Conservation (phyloP, 2,797 vertebrate species). For the Falco columbarius region DNA sequence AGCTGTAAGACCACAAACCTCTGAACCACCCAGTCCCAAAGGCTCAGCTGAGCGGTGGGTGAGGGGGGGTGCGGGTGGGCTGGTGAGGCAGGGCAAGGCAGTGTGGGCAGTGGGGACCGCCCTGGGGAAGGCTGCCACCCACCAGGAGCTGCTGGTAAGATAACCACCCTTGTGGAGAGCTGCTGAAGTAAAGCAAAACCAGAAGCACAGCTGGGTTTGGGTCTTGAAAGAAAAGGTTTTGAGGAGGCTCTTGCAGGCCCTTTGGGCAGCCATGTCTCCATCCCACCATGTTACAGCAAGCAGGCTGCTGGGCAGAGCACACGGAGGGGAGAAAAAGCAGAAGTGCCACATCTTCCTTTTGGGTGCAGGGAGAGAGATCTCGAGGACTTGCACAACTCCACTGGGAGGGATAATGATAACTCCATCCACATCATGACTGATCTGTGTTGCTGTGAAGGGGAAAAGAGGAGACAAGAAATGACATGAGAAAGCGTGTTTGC, state of each 20-base stretch:
- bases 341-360: background rate
- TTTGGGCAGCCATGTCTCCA: background rate
- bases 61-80: fast-evolving
- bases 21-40: background rate
- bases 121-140: background rate
- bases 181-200: background rate
- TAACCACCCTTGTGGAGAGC: background rate
- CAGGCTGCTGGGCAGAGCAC: background rate
- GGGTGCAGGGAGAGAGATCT: background rate
- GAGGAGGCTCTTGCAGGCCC: background rate
- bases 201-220: background rate
- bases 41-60: background rate
- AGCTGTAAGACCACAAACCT: background rate
- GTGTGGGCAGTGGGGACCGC: background rate
- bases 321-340: background rate
- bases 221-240: background rate
- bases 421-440: background rate
- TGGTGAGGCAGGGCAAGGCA: background rate
- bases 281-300: background rate
- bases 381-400: fast-evolving
- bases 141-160: background rate
- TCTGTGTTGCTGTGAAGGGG: background rate
- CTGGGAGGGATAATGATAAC: background rate
- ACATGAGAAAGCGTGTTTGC: background rate
- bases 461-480: background rate